A percentile compares a stretch with the other conserved stretches of the same genome.
These are phyloP conservation scores for Saccopteryx bilineata DNA, from an alignment of 2,113 vertebrate genomes.

Conservation along the genomic window DNA sequence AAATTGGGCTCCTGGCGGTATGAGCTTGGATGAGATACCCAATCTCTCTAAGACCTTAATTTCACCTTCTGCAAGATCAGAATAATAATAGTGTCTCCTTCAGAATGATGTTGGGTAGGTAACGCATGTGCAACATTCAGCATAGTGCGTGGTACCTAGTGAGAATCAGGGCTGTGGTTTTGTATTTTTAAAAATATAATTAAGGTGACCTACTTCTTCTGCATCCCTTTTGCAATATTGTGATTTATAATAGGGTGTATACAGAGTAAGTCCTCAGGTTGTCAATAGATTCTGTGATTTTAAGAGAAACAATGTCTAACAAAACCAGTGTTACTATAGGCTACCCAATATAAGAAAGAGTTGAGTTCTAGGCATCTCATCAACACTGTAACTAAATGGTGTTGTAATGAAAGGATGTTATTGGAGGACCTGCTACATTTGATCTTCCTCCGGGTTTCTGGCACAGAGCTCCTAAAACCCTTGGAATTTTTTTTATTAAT, in stretches of 20 bases:
- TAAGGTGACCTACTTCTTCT: background rate
- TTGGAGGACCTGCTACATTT: background rate
- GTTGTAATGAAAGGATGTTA: background rate
- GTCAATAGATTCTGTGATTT: background rate
- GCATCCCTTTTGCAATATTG: background rate
- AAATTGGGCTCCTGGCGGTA: background rate
- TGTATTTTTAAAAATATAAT: background rate
- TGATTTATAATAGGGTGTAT: background rate
- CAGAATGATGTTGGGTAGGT: background rate
- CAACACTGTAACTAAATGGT: background rate
- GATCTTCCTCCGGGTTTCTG: background rate
- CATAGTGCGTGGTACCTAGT: too few relatives aligned
- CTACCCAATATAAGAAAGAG: background rate
- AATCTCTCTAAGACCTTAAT: background rate
- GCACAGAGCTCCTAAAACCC: background rate
- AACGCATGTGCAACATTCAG: rapidly evolving
- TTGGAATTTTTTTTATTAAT: background rate
- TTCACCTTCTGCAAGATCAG: background rate
- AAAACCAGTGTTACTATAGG: background rate
- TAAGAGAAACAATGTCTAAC: background rate
- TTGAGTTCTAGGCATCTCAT: background rate
- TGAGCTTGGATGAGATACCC: background rate
- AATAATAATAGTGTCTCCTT: background rate
- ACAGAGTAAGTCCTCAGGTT: background rate
- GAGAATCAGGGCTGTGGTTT: background rate